These are phyloP conservation scores for Triplophysa bombifrons DNA, from an alignment of 2,797 vertebrate genomes.

Conservation along the genomic window DNA sequence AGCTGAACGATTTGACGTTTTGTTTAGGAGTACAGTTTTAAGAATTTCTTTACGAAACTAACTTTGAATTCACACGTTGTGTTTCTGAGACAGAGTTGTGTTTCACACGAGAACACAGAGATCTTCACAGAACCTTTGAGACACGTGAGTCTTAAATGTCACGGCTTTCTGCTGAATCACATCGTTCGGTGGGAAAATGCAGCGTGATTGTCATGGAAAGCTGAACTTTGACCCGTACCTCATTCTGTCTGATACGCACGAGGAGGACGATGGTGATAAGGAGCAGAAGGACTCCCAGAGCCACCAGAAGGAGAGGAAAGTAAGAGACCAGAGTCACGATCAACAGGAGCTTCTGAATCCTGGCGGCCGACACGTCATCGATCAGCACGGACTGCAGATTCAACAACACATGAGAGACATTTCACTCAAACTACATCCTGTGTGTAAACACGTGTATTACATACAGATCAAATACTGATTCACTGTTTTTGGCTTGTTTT, in stretches of 20 bases:
- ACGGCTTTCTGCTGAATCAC: neutral
- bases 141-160: neutral
- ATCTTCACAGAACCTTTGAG: neutral
- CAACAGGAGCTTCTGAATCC: slow-evolving; percentile 72
- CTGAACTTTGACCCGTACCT: slow-evolving; percentile 60
- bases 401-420: neutral
- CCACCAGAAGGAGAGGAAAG: slow-evolving; percentile 74
- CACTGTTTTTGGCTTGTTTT: too few species aligned
- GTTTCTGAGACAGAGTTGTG: neutral
- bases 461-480: too few species aligned
- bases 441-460: too few species aligned
- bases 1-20: neutral
- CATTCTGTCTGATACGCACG: slow-evolving; percentile 57
- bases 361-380: slow-evolving; percentile 72
- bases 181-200: slow-evolving; percentile 9
- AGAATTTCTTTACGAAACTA: too few species aligned
- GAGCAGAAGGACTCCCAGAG: slow-evolving; percentile 71
- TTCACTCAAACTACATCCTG: too few species aligned
- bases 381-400: slow-evolving; percentile 75
- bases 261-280: slow-evolving; percentile 68
- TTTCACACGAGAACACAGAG: neutral
- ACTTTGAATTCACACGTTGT: neutral
- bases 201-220: neutral
- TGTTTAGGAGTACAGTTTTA: too few species aligned
- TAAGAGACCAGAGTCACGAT: slow-evolving; percentile 69